A percentile compares a stretch with the other conserved stretches of the same genome.
Conservation (phyloP, 2,797 vertebrate species). For the Rhynchotus rufescens region DNA sequence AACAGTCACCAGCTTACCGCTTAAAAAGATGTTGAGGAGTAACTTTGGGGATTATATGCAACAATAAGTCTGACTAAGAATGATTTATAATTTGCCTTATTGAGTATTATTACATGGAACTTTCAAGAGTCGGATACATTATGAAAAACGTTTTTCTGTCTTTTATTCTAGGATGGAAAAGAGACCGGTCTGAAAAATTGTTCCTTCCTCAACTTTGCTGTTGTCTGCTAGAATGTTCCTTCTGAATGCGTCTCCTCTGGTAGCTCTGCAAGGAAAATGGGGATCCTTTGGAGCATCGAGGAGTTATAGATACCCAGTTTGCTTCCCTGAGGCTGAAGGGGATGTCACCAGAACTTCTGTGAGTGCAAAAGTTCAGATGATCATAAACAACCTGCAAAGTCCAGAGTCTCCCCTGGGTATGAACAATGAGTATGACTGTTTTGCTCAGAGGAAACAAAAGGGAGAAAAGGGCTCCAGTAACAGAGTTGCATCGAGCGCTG, state of each 20-base stretch:
- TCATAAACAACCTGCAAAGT: slow-evolving; percentile 90
- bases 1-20: background rate
- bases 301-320: slow-evolving; percentile 88
- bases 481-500: background rate
- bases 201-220: slow-evolving; percentile 62
- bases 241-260: slow-evolving; percentile 92
- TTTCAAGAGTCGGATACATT: background rate
- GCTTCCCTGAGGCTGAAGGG: slow-evolving; percentile 88
- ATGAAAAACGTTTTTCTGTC: background rate
- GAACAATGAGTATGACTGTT: slow-evolving; percentile 81
- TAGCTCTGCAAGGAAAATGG: slow-evolving; percentile 92
- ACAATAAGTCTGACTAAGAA: background rate
- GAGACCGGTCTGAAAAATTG: slow-evolving; percentile 58
- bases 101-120: background rate
- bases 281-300: slow-evolving; percentile 86
- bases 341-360: slow-evolving; percentile 83
- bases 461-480: slow-evolving; percentile 65
- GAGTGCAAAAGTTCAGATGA: slow-evolving; percentile 91
- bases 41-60: background rate
- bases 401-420: slow-evolving; percentile 88
- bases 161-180: slow-evolving; percentile 79
- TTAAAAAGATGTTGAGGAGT: background rate
- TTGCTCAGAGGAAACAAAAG: slow-evolving; percentile 79
- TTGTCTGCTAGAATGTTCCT: slow-evolving; percentile 94
- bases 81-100: background rate